phyloP scores from a whole-genome alignment of 2,113 vertebrate genomes.

The Sinosuthora webbiana region DNA sequence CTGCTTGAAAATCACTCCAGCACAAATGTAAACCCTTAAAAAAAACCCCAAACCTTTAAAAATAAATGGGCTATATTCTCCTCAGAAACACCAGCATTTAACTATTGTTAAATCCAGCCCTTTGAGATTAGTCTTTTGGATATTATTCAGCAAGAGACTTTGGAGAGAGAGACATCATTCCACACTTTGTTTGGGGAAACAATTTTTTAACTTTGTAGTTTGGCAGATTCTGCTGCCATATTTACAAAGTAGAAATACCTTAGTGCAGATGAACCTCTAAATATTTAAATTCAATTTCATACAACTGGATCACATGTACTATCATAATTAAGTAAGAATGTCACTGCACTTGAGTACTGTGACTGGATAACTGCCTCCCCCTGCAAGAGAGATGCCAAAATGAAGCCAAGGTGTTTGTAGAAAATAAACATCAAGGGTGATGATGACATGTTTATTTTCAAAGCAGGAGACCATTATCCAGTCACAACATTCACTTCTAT shows the following conservation, averaged over 20 bases:
- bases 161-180: conserved; percentile 38
- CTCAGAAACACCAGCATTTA: conserved; percentile 16
- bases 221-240: conserved; percentile 56
- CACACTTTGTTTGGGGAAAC: conserved; percentile 45
- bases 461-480: conserved; percentile 67
- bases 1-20: conserved; percentile 15
- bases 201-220: conserved; percentile 62
- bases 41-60: conserved; percentile 12
- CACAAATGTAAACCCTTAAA: conserved; percentile 38
- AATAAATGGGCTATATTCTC: conserved; percentile 35
- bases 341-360: conserved; percentile 60
- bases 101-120: background rate
- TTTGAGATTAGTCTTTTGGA: conserved; percentile 14
- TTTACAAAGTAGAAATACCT: conserved; percentile 66
- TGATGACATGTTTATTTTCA: conserved; percentile 75
- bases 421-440: conserved; percentile 72
- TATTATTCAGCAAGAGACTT: conserved; percentile 27
- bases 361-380: conserved; percentile 64
- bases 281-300: conserved; percentile 76
- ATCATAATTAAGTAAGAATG: conserved; percentile 72
- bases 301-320: conserved; percentile 69
- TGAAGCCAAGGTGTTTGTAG: conserved; percentile 66
- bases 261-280: conserved; percentile 64
- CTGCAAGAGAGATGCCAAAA: conserved; percentile 68
- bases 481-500: conserved; percentile 50